Evolutionary conservation across 2,888 invertebrate genomes (phyloP).

Genomic region (Tipula helvola): DNA sequence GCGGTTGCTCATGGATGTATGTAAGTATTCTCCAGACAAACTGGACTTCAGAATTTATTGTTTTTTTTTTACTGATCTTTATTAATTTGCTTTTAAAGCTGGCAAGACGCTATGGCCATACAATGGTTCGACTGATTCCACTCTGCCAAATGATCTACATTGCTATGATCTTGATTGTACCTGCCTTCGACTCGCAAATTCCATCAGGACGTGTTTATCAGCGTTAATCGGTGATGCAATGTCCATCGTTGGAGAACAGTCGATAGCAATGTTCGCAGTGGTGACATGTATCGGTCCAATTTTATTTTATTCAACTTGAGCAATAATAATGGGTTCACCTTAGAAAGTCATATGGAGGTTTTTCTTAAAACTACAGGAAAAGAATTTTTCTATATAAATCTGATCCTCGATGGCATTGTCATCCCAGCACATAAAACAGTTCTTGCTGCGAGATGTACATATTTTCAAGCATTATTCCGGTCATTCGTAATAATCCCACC

Average conservation of each 20-base stretch:
- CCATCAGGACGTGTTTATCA: slow-evolving; percentile 77
- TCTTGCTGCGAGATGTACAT: no score
- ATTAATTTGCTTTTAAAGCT: slow-evolving; percentile 39
- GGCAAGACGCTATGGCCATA: slow-evolving; percentile 87
- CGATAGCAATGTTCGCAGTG: slow-evolving; percentile 86
- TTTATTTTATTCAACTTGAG: slow-evolving; percentile 76
- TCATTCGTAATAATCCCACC: slow-evolving; percentile 91
- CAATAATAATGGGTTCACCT: slow-evolving; percentile 24
- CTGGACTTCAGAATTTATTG: slow-evolving; percentile 65
- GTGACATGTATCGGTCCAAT: slow-evolving; percentile 80
- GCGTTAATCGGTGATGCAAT: slow-evolving; percentile 86
- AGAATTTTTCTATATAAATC: no score
- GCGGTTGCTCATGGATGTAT: slow-evolving; percentile 84
- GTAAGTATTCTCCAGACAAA: slow-evolving; percentile 95
- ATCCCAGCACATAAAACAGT: no score
- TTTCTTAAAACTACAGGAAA: slow-evolving; percentile 56
- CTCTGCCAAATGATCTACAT: slow-evolving; percentile 81
- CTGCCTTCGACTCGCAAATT: slow-evolving; percentile 53
- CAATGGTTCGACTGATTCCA: slow-evolving; percentile 91
- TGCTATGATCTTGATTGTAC: slow-evolving; percentile 67
- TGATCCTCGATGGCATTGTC: no score
- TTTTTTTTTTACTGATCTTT: slow-evolving; percentile 9
- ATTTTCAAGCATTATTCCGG: slow-evolving; percentile 90
- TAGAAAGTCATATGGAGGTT: slow-evolving; percentile 76
- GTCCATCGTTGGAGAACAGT: slow-evolving; percentile 83